Evolutionary conservation across 2,797 vertebrate genomes (phyloP).

Genomic region (Vireo griseus): DNA sequence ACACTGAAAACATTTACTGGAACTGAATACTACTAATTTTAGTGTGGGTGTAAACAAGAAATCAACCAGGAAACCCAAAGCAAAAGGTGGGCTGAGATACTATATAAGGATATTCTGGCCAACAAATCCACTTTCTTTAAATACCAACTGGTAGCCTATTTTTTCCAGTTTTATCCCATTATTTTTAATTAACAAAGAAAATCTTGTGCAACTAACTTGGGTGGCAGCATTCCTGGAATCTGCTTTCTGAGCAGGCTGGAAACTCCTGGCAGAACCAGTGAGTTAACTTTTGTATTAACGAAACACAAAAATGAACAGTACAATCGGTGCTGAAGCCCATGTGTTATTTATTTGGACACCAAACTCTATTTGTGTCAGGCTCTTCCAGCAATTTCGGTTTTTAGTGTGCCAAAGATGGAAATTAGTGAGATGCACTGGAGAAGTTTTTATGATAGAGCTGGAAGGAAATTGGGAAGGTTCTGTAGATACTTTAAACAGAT

Average conservation of each 20-base stretch:
- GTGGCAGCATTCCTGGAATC: constrained; percentile 43
- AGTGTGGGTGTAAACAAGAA: neutral
- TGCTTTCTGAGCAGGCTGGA: neutral
- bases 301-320: constrained; percentile 17
- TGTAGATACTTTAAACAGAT: neutral
- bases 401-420: neutral
- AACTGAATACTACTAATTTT: neutral
- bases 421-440: constrained; percentile 2
- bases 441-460: neutral
- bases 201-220: constrained; percentile 48
- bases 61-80: neutral
- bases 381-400: constrained; percentile 10
- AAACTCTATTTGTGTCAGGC: neutral
- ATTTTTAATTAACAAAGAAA: constrained; percentile 42
- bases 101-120: neutral
- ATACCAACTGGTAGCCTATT: neutral
- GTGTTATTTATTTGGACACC: constrained; percentile 48
- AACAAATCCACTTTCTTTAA: neutral
- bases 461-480: neutral
- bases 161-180: neutral
- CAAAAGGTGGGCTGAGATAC: neutral
- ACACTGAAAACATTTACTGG: neutral
- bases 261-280: neutral
- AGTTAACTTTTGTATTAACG: neutral
- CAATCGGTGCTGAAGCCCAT: neutral